Conservation (phyloP, 2,113 vertebrate species). For the Alectura lathami region DNA sequence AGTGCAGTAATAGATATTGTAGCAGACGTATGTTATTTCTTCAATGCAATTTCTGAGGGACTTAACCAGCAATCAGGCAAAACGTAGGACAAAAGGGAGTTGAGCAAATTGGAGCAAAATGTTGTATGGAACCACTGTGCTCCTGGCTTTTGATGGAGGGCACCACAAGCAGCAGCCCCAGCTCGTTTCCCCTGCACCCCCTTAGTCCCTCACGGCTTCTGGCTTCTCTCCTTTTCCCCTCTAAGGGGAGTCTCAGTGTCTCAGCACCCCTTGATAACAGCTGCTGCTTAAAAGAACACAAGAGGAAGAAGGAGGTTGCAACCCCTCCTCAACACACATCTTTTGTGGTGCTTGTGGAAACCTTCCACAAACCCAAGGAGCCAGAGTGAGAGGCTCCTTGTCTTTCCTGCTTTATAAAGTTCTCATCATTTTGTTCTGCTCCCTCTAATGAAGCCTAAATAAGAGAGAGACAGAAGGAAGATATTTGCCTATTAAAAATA, state of each 20-base stretch:
- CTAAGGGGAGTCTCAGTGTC: background rate
- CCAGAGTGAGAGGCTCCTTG: background rate
- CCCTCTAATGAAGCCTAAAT: background rate
- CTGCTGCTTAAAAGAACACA: background rate
- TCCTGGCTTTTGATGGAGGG: background rate
- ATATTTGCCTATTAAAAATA: slow-evolving; percentile 44
- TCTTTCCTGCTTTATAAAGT: background rate
- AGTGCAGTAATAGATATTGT: background rate
- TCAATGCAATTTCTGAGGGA: background rate
- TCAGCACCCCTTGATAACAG: background rate
- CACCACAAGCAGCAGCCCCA: background rate
- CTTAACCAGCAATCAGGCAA: background rate
- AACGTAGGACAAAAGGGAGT: background rate
- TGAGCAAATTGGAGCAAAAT: background rate
- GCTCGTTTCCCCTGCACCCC: background rate
- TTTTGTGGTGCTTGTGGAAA: background rate
- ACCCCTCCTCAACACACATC: too few species aligned
- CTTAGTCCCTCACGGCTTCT: background rate
- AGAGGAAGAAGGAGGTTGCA: background rate
- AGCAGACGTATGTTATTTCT: background rate
- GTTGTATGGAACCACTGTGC: background rate
- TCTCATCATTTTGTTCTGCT: background rate
- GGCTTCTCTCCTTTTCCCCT: background rate
- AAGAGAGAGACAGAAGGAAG: slow-evolving; percentile 14
- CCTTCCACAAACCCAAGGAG: background rate